A percentile compares a stretch with the other conserved stretches of the same genome.
Evolutionary conservation across 2,888 invertebrate genomes (phyloP).

Genomic region (Spialia ferax): DNA sequence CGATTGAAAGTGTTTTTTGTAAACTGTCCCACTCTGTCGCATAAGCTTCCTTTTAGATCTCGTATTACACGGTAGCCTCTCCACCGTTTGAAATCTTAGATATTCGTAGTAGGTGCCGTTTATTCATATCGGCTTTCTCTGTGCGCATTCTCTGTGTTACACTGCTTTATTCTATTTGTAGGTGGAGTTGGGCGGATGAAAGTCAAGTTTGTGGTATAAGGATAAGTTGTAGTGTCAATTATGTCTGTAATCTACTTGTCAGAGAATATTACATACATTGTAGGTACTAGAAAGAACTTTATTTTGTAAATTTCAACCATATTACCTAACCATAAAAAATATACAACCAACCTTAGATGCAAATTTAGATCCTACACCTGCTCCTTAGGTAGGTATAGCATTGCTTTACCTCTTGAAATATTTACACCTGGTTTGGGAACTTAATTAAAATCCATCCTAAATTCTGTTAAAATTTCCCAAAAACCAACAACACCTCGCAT

Average conservation of each 20-base stretch:
- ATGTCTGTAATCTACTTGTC: not conserved
- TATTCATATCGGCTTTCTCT: slow-evolving; percentile 68
- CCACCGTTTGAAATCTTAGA: slow-evolving; percentile 64
- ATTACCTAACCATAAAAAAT: no score
- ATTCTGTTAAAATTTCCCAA: slow-evolving; percentile 11
- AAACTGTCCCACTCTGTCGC: slow-evolving; percentile 76
- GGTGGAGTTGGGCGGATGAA: slow-evolving; percentile 71
- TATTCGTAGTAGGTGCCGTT: slow-evolving; percentile 62
- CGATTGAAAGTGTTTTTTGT: slow-evolving; percentile 77
- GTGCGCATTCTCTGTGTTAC: slow-evolving; percentile 53
- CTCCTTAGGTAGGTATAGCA: no score
- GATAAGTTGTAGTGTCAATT: slow-evolving; percentile 2
- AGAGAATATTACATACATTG: no score
- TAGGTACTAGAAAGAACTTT: no score
- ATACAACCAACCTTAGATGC: no score
- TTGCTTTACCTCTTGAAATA: no score
- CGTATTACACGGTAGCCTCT: slow-evolving; percentile 81
- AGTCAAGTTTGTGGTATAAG: slow-evolving; percentile 59
- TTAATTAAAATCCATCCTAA: not conserved
- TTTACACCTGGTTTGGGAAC: not conserved
- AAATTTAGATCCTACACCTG: no score
- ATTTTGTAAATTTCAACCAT: no score
- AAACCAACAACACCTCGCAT: slow-evolving; percentile 41
- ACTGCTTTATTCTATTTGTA: slow-evolving; percentile 63
- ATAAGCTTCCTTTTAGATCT: slow-evolving; percentile 77